Evolutionary conservation across 2,888 invertebrate genomes (phyloP).

Genomic region (Cheilosia pagana): DNA sequence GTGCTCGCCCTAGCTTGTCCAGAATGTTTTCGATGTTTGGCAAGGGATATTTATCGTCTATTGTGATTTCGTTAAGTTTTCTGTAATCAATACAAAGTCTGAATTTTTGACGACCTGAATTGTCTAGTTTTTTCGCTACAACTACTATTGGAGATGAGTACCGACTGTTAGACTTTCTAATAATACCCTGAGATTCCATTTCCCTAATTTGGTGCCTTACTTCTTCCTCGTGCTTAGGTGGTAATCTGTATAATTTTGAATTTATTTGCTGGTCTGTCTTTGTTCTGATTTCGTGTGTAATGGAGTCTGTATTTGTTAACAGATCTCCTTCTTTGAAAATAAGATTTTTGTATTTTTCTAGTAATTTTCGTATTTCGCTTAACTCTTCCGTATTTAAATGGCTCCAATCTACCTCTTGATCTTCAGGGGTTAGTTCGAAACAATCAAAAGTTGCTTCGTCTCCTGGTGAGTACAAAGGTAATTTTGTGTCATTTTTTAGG

Average conservation of each 20-base stretch:
- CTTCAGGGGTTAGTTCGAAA: constrained; percentile 6
- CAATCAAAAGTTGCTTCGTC: constrained; percentile 5
- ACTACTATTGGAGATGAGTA: constrained; percentile 54
- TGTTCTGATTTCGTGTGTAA: constrained; percentile 34
- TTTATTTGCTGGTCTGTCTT: constrained; percentile 47
- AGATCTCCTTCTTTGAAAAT: constrained; percentile 41
- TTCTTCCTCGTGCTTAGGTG: not conserved
- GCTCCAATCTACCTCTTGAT: constrained; percentile 18
- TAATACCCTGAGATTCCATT: constrained; percentile 48
- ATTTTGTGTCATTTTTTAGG: constrained; percentile 23
- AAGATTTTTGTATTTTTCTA: constrained; percentile 27
- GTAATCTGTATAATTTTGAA: constrained; percentile 29
- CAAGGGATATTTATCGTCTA: constrained; percentile 53
- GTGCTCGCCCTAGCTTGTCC: constrained; percentile 54
- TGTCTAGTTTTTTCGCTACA: constrained; percentile 48
- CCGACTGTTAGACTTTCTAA: constrained; percentile 40
- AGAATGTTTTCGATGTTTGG: constrained; percentile 57
- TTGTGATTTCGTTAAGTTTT: constrained; percentile 47
- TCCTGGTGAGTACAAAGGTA: constrained; percentile 14
- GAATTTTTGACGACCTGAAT: constrained; percentile 50
- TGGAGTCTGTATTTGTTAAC: constrained; percentile 39
- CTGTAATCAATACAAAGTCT: constrained; percentile 52
- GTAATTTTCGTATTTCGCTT: constrained; percentile 25
- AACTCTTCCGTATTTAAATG: constrained; percentile 17
- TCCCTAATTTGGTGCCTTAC: constrained; percentile 7